Base-by-base conservation (phyloP, 2,113 vertebrate genomes). In the Zosterops lateralis region DNA sequence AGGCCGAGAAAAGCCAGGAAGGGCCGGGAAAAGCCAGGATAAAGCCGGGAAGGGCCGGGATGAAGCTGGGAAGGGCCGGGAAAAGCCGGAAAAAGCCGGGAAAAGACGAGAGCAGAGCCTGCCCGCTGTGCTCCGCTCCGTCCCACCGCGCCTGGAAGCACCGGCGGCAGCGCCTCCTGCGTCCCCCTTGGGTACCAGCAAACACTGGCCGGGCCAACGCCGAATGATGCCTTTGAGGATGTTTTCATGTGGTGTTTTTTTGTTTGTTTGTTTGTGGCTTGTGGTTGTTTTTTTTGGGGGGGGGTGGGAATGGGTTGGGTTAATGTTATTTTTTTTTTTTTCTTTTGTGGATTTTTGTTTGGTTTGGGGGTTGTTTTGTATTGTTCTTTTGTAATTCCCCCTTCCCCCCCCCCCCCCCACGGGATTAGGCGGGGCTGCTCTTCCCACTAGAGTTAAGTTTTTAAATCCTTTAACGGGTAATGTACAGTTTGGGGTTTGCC, bases 401-500 rank as follows among this genome's bases (percentile, higher is more conserved):
- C 36, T 9, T 9, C 36, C 36, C 36, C 36, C 36, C 36, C 36
- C 36, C 36, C 36, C 36, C 36, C 9, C 21, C 10, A 3, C 32
- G 24, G 28, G 9, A 6, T 58, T 45, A 56, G 18, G 34, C 6
- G 0, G 14, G 18, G n/a, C 24, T 68, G 36, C 28, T 53, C 42
- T 73, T 73, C 28, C 15, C n/a, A 1, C 25, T 31, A 9, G 15
- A 11, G 4, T 32, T 31, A 26, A 22, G 14, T 4, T 45, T 56
- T 38, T 19, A 22, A 25, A 53, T 12, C 7, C 14, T 67, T 60
- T 42, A 7, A 31, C 51, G 65, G 75, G 6, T 26, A 34, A 54
- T 0, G 0, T 7, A 4, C 12, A 17, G 1, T 45, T 34, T 61
- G 11, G 17, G 3, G 0, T 56, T 75, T 50, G 10, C 34, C n/a